These are phyloP conservation scores for Sciaenops ocellatus DNA, from an alignment of 2,797 vertebrate species.

Conservation along the genomic window DNA sequence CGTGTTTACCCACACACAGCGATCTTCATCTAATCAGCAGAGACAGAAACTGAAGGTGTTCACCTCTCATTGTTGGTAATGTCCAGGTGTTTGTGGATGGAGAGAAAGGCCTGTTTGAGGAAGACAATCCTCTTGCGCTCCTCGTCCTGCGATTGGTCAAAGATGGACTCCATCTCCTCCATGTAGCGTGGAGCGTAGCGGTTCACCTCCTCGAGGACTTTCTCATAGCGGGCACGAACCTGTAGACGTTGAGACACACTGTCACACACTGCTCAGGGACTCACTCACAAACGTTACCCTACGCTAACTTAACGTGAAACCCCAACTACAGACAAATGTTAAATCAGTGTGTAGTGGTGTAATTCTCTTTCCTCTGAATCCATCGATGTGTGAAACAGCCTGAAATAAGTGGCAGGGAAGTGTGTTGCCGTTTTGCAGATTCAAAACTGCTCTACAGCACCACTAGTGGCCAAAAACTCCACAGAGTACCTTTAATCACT, in stretches of 20 bases:
- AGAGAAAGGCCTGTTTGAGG: constrained; percentile 88
- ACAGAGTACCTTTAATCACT: background rate
- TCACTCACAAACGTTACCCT: background rate
- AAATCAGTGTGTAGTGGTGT: background rate
- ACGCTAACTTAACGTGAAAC: too few relatives aligned
- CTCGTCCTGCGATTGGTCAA: constrained; percentile 90
- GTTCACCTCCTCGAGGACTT: constrained; percentile 89
- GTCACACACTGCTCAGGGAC: background rate
- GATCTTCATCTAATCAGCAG: constrained; percentile 5
- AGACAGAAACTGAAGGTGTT: background rate
- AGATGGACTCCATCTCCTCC: constrained; percentile 92
- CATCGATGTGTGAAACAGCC: background rate
- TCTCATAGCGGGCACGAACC: constrained; percentile 88
- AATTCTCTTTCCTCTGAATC: background rate
- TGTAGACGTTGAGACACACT: constrained; percentile 25
- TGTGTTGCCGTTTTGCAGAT: background rate
- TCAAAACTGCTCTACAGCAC: background rate
- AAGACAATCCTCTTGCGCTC: constrained; percentile 90
- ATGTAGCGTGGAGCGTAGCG: constrained; percentile 90
- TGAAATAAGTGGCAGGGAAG: background rate
- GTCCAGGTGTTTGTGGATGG: constrained; percentile 90
- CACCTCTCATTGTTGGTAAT: constrained; percentile 87
- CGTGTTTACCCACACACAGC: background rate
- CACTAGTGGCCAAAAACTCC: background rate
- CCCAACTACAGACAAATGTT: too few relatives aligned